Evolutionary conservation across 2,888 invertebrate species (phyloP), one percentile per base, ranked within the genome.

Genomic region (Scaptomyza polygonia): DNA sequence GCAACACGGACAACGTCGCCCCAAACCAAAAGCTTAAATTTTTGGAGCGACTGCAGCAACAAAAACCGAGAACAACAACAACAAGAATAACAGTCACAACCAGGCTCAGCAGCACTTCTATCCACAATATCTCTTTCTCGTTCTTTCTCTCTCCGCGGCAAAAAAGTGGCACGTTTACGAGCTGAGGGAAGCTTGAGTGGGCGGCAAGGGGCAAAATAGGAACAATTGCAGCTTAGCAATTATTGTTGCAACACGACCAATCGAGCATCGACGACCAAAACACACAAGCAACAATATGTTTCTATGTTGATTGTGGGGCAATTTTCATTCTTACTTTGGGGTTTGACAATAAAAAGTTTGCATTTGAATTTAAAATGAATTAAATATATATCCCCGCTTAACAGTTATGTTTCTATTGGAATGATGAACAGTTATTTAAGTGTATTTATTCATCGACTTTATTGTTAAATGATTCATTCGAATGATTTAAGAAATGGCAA

Each of bases 211-310:
- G 4, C 12, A 12, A 12, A n/a, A 36, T 36, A 42, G 49, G 25
- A 32, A 63, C 68, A 59, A 56, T 63, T 74, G 74, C 67, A 68
- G 70, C 70, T 81, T 67, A 84, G 78, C 86, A 84, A 86, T 84
- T 85, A 84, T 84, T 84, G 84, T 84, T 77, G 67, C 77, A 65
- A 83, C 83, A 79, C 68, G 68, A 75, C 54, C 74, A 63, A 63
- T 67, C 70, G 57, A 68, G 68, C 67, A 75, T 63, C 51, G 45
- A 39, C 51, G 11, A 27, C 39, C 39, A 16, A 39, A 39, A 16
- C 32, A 16, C 61, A 51, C 58, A 53, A 57, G 52, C 72, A 62
- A 75, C 65, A 76, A 14, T 14, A 14, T 2, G n/a, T n/a, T n/a
- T n/a, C n/a, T 36, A 36, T 7, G n/a, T 5, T 34, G 34, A n/a